phyloP scores from a whole-genome alignment of 2,113 vertebrate species.

The Neodontobutis hainanensis region DNA sequence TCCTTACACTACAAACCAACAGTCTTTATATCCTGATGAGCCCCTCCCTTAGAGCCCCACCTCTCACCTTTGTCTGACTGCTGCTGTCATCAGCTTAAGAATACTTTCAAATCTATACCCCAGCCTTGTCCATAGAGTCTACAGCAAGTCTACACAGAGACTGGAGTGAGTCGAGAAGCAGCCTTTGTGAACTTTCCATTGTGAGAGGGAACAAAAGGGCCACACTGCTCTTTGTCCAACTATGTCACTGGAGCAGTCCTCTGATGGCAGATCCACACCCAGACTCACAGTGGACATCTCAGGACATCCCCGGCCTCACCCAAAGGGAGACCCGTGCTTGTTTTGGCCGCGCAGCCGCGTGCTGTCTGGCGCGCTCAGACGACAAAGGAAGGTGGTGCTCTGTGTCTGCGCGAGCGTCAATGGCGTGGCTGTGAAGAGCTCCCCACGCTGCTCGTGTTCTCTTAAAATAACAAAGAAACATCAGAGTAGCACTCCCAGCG shows the following conservation, averaged over 20 bases:
- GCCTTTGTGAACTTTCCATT: constrained; percentile 40
- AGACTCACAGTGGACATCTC: not conserved
- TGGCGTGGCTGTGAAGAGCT: constrained; percentile 71
- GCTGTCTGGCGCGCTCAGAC: constrained; percentile 81
- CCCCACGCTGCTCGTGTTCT: not conserved
- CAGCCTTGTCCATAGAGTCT: not conserved
- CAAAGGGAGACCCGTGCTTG: constrained; percentile 37
- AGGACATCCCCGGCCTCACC: too few species aligned
- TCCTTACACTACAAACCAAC: constrained; percentile 60
- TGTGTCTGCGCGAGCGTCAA: constrained; percentile 75
- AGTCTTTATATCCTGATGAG: constrained; percentile 41
- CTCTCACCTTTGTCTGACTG: constrained; percentile 72
- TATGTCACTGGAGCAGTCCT: constrained; percentile 65
- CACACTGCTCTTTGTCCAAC: constrained; percentile 65
- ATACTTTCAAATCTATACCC: not conserved
- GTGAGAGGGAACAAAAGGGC: constrained; percentile 21
- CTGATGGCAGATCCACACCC: not conserved
- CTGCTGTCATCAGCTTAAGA: constrained; percentile 59
- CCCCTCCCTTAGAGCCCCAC: constrained; percentile 51
- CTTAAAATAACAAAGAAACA: constrained; percentile 30
- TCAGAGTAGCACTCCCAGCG: not conserved
- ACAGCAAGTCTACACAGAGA: not conserved
- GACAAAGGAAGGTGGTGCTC: constrained; percentile 81
- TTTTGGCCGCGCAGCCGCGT: constrained; percentile 40
- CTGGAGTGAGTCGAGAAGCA: not conserved